Conservation (phyloP, 2,888 invertebrate genomes). For the Malachius bipustulatus region DNA sequence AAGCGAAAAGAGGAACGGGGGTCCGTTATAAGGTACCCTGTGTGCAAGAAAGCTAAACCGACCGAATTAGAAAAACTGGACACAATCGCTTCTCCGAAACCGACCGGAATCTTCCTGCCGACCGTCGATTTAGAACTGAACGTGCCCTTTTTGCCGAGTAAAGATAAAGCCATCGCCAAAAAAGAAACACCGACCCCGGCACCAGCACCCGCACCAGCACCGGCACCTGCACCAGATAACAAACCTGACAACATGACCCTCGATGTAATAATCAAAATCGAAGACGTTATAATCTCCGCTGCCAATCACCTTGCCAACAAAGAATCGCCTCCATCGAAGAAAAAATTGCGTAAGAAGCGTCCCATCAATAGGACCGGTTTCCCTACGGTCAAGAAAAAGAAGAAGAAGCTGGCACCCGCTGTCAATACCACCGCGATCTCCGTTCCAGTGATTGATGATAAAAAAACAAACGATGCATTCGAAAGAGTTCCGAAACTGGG, state of each 20-base stretch:
- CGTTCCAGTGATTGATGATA: conserved; percentile 17
- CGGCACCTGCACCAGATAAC: background rate
- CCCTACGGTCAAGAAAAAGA: conserved; percentile 72
- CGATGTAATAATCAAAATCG: no score
- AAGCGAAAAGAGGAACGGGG: conserved; percentile 43
- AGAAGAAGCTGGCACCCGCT: conserved; percentile 44
- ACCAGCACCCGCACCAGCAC: background rate
- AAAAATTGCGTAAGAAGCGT: conserved; percentile 52
- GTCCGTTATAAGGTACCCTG: conserved; percentile 46
- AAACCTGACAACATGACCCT: no score
- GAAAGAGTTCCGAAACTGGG: conserved; percentile 60
- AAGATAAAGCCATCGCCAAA: background rate
- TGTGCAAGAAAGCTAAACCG: conserved; percentile 40
- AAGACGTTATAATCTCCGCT: no score
- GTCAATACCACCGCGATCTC: conserved; percentile 16
- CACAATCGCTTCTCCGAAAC: conserved; percentile 29
- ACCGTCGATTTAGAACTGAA: conserved; percentile 56
- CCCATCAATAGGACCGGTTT: conserved; percentile 72
- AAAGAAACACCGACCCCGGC: background rate
- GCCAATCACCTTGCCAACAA: no score
- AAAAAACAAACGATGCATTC: conserved; percentile 31
- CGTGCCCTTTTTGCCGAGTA: conserved; percentile 38
- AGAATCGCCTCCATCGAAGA: conserved; percentile 25
- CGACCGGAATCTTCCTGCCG: conserved; percentile 60
- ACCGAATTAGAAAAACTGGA: conserved; percentile 39